Percentiles rank a stretch among this genome's conserved stretches.
phyloP scores from a whole-genome alignment of 2,797 vertebrate genomes.

The Dicrostonyx torquatus region DNA sequence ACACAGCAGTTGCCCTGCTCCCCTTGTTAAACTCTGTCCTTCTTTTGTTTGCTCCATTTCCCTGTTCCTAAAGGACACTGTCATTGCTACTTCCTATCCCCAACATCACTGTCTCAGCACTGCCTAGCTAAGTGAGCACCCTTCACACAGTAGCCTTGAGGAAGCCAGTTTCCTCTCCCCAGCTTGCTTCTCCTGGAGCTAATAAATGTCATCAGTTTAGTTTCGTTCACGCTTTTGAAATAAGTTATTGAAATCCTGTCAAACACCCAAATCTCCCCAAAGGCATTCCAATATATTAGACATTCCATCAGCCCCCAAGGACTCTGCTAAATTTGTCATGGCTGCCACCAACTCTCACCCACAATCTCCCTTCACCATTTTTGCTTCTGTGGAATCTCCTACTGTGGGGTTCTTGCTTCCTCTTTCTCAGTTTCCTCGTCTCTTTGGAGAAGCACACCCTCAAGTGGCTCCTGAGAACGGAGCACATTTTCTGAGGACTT shows the following conservation, averaged over 20 bases:
- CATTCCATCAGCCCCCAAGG: not conserved
- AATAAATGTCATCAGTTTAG: not conserved
- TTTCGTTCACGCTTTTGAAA: not conserved
- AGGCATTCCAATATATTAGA: too few relatives aligned
- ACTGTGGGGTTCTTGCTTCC: not conserved
- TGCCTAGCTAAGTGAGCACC: accelerated
- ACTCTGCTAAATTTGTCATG: not conserved
- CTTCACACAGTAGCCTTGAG: accelerated
- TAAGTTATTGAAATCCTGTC: not conserved
- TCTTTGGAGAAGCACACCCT: not conserved
- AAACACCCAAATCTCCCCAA: accelerated
- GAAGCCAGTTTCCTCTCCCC: not conserved
- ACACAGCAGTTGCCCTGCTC: not conserved
- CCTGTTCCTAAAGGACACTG: not conserved
- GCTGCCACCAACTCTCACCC: not conserved
- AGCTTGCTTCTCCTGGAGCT: not conserved
- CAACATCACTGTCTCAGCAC: accelerated
- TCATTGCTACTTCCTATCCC: not conserved
- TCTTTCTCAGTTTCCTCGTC: not conserved
- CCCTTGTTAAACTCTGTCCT: not conserved
- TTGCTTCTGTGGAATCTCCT: not conserved
- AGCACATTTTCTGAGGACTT: not conserved
- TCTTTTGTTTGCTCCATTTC: not conserved
- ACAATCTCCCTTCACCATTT: not conserved
- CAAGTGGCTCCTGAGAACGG: not conserved